Evolutionary conservation across 2,797 vertebrate species (phyloP), one percentile per base, ranked within the genome.

Genomic region (Apodemus agrarius): DNA sequence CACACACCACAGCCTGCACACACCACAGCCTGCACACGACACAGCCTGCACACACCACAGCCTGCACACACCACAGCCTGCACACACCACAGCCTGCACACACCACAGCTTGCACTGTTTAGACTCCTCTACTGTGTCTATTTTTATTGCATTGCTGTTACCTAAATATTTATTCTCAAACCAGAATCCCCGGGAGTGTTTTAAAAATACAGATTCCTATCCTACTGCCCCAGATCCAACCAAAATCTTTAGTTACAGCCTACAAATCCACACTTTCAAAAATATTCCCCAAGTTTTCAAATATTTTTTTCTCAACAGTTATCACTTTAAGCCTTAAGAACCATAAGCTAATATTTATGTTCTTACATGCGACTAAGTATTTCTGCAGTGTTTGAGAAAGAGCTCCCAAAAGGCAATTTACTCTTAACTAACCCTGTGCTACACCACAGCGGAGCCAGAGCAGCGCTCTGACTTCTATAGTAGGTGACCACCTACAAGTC

Each of bases 91-190:
- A 43, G 29, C 24, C 81, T 14, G 63, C 63, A 59, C 74, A 76
- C 34, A 76, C 10, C 54, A 31, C 31, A 49, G 29, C 24, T 67
- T 17, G n/a, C 17, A 24, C 11, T 72, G 92, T 54, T 90, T 59
- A 79, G 65, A 52, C 54, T 52, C n/a, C 16, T 52, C 29, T 3
- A 3, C 6, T 88, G 21, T 91, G 82, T 22, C 52, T 52, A 75
- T 72, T 63, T 72, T 69, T 86, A 65, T 72, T 69, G 67, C 67
- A 49, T 85, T 67, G 84, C 76, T 79, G 29, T 81, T 84, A 74
- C 31, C 80, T 95, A 96, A 96, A 94, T 92, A 93, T 95, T 95
- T 95, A 90, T 93, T 82, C 65, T 65, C 76, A 97, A 90, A 88
- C 37, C 81, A 88, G 65, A 91, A 94, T 76, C 34, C 37, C 80